Evolutionary conservation across 2,797 vertebrate genomes (phyloP), one percentile per base, ranked within the genome.

Genomic region (Mycteria americana): DNA sequence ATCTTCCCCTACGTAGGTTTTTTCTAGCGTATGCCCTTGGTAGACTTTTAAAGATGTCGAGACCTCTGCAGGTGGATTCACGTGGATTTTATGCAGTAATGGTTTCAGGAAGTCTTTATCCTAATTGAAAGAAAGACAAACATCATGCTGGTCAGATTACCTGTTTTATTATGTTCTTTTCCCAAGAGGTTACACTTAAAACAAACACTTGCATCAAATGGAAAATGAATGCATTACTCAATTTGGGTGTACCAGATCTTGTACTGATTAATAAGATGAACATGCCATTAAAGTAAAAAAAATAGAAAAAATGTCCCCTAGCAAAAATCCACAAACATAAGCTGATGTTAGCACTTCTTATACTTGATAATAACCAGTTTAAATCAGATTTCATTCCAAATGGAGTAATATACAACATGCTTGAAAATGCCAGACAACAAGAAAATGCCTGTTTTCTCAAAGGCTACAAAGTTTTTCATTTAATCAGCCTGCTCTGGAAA

Each of bases 41-140:
- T 99, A 99, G 91, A 99, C 99, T 98, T 99, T 99, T 97, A 99
- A 98, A 64, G 99, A 99, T n/a, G 99, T 99, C 39, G 99, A 99
- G 62, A 99, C 99, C 97, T 99, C 99, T 51, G 99, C 99, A 17
- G 99, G 99, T 11, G 99, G 99, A 94, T 99, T 99, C 83, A 99
- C 99, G 0, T 99, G 99, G 96, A 99, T 99, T 98, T 99, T 99
- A 97, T 99, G 99, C 59, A 99, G 98, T 94, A 99, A 98, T 10
- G 99, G 99, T 98, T 99, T 99, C 98, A 99, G 98, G 98, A 99
- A 99, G 97, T 99, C 99, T 97, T 99, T 99, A 98, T 99, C 99
- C 99, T 99, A 97, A 88, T 84, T 70, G 63, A 94, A 96, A 95
- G 78, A 97, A 45, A 96, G 79, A 96, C 46, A 96, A 60, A 88